Conservation (phyloP, 2,113 vertebrate genomes). For the Solea solea region DNA sequence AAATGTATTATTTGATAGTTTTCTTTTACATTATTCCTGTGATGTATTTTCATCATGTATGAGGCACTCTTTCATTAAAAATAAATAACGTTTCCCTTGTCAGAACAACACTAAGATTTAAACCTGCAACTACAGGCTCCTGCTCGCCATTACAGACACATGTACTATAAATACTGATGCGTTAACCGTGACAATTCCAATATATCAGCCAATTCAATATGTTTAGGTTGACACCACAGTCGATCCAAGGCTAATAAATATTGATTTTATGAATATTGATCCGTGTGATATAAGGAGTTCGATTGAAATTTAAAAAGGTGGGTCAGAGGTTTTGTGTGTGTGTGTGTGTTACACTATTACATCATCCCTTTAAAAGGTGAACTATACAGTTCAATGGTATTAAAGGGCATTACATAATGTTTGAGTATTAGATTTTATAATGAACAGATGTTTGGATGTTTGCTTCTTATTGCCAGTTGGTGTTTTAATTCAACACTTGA, state of each 20-base stretch:
- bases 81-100: not conserved
- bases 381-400: not conserved
- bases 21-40: not conserved
- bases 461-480: not conserved
- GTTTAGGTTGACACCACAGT: constrained; percentile 42
- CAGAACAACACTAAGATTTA: not conserved
- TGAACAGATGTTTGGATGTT: not conserved
- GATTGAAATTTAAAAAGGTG: constrained; percentile 49
- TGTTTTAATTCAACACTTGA: not conserved
- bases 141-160: constrained; percentile 12
- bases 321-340: not conserved
- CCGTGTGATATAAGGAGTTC: constrained; percentile 10
- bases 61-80: not conserved
- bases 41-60: not conserved
- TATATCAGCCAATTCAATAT: constrained; percentile 45
- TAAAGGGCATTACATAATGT: not conserved
- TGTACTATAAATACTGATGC: constrained; percentile 44
- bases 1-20: not conserved
- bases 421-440: not conserved
- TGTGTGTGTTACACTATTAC: not conserved
- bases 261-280: constrained; percentile 62
- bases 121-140: not conserved
- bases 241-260: constrained; percentile 59
- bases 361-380: not conserved
- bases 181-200: constrained; percentile 43